Conservation (phyloP, 2,797 vertebrate genomes). For the Leucoraja ocellata region DNA sequence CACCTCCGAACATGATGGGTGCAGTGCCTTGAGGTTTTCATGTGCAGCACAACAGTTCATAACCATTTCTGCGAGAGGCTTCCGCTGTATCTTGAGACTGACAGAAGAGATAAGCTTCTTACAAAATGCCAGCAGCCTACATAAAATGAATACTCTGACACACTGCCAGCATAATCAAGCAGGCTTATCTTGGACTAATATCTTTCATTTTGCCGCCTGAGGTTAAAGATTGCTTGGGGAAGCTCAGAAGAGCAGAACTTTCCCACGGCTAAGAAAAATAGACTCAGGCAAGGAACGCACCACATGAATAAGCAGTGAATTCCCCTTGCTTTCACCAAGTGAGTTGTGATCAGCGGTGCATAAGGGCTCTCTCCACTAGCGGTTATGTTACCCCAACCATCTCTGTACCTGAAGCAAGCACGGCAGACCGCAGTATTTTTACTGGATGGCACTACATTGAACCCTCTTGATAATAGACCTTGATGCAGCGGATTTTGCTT, state of each 20-base stretch:
- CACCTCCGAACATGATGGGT: background rate
- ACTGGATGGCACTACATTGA: no score
- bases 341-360: background rate
- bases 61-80: constrained; percentile 8
- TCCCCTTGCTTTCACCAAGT: background rate
- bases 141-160: constrained; percentile 33
- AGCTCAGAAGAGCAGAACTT: constrained; percentile 32
- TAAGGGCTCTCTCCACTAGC: background rate
- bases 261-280: constrained; percentile 13
- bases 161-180: constrained; percentile 7
- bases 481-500: no score
- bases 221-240: constrained; percentile 25
- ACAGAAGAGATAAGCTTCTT: constrained; percentile 25
- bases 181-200: constrained; percentile 10
- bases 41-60: background rate
- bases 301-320: constrained; percentile 9
- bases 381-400: background rate
- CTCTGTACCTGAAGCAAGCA: background rate
- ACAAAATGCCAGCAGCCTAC: constrained; percentile 18
- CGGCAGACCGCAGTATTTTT: no score
- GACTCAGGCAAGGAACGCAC: background rate
- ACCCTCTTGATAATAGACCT: no score
- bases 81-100: background rate
- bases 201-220: constrained; percentile 24
- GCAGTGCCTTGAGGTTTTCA: background rate